Base-by-base conservation (phyloP, 1,140 invertebrate genomes). In the Bathynomus jamesi region DNA sequence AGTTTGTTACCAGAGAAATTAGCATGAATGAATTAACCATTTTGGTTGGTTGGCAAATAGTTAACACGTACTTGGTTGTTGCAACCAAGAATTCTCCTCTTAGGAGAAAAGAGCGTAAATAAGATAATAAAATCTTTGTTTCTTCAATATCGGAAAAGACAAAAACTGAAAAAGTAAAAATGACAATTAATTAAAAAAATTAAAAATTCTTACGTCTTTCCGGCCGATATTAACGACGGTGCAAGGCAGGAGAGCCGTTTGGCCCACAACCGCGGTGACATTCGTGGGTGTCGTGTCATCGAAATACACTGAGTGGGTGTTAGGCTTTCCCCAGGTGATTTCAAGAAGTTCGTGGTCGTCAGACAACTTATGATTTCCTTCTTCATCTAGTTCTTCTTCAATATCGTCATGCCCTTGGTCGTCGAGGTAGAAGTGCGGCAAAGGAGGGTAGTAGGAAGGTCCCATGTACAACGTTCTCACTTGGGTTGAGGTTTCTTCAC, bases 301-400 rank as follows among this genome's bases (percentile, higher is more conserved):
- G 60, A 76, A 76, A 32, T 65, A 73, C 5, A 70, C 71, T 0
- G 69, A 70, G 32, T 76, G 67, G 24, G 68, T 71, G 71, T 76
- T 73, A 4, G 75, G 60, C 8, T 64, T 61, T 1, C 75, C 75
- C 75, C 75, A 76, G 3, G 71, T 76, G 71, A 76, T 76, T 53
- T 53, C 40, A 53, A 21, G 40, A 53, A 53, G 40, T 53, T 53
- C 40, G 13, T 53, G 11, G 5, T 53, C 40, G 40, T 53, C 40
- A 17, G 13, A 11, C 13, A 53, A 11, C 21, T 53, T 53, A 21
- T 53, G 40, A 53, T 53, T 53, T 53, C 40, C 40, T 53, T 53
- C 40, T 53, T 53, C 40, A 5, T 53, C 40, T 17, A 17, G 21
- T 21, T 53, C 40, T 11, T 17, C 21, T 53, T 53, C 21, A 11